phyloP scores from a whole-genome alignment of 2,113 vertebrate genomes.

The Mus spicilegus region DNA sequence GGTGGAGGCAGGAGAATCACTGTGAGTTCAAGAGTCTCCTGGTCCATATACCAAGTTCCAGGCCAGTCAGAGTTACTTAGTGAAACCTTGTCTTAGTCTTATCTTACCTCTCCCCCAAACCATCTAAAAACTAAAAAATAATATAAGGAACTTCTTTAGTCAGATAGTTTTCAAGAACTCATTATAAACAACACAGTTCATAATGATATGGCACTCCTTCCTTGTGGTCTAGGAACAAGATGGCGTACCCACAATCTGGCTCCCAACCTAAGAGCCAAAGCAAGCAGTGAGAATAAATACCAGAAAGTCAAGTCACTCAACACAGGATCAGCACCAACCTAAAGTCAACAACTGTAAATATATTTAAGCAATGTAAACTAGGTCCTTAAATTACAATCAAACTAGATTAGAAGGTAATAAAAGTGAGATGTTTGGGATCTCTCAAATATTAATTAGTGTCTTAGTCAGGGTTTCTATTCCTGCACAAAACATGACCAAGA shows the following conservation, averaged over 20 bases:
- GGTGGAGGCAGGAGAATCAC: not conserved
- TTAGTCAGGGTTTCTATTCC: no score
- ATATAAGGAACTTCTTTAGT: not conserved
- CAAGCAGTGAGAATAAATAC: slow-evolving; percentile 39
- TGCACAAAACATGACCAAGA: no score
- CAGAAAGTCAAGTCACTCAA: slow-evolving; percentile 5
- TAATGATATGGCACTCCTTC: not conserved
- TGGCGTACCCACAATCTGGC: not conserved
- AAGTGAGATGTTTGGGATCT: not conserved
- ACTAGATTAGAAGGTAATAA: slow-evolving; percentile 50
- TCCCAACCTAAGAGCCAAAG: not conserved
- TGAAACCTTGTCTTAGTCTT: not conserved
- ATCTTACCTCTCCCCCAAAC: not conserved
- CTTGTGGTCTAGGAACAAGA: not conserved
- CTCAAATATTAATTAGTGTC: not conserved
- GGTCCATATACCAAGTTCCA: not conserved
- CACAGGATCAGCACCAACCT: not conserved
- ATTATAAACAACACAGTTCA: not conserved
- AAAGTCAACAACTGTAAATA: not conserved
- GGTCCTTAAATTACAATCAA: slow-evolving; percentile 31
- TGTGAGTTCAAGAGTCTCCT: not conserved
- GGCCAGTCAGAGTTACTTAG: not conserved
- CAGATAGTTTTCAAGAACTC: not conserved
- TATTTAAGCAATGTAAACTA: slow-evolving; percentile 19
- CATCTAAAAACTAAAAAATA: not conserved